Conservation (phyloP, 2,113 vertebrate genomes). For the Perca fluviatilis region DNA sequence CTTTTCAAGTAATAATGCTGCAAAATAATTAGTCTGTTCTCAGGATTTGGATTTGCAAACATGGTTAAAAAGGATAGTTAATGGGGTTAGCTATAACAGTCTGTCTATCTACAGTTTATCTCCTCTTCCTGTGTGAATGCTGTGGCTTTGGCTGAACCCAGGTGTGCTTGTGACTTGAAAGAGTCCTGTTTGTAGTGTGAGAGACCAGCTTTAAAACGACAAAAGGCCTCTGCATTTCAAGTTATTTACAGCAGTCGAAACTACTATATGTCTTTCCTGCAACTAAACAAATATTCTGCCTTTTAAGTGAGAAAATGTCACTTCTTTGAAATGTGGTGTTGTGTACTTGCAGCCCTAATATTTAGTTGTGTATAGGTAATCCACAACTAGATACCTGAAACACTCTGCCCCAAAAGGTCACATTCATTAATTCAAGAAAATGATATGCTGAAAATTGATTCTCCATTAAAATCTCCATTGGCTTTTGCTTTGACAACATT, state of each 20-base stretch:
- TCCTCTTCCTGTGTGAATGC: conserved; percentile 66
- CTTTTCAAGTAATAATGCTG: neutral
- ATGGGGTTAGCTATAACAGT: neutral
- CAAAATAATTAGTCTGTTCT: neutral
- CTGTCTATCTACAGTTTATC: conserved; percentile 28
- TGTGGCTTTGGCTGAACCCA: conserved; percentile 54
- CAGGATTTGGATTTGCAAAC: neutral
- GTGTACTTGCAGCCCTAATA: neutral
- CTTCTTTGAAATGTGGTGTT: neutral
- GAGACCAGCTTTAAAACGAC: neutral
- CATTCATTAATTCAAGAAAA: neutral
- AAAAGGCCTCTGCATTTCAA: neutral
- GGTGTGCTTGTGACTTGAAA: conserved; percentile 51
- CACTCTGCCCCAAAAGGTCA: neutral
- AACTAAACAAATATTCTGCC: neutral
- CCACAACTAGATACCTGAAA: neutral
- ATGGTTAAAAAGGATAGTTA: neutral
- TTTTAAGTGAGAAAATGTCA: neutral
- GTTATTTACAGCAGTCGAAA: neutral
- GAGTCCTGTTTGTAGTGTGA: neutral
- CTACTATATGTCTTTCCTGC: neutral
- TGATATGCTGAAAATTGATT: neutral
- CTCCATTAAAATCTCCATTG: neutral
- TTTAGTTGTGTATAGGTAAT: neutral
- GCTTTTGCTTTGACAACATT: neutral